Percentiles rank a stretch among this genome's conserved stretches.
These are phyloP conservation scores for Ophonus ardosiacus DNA, from an alignment of 2,888 invertebrate species.

Conservation along the genomic window DNA sequence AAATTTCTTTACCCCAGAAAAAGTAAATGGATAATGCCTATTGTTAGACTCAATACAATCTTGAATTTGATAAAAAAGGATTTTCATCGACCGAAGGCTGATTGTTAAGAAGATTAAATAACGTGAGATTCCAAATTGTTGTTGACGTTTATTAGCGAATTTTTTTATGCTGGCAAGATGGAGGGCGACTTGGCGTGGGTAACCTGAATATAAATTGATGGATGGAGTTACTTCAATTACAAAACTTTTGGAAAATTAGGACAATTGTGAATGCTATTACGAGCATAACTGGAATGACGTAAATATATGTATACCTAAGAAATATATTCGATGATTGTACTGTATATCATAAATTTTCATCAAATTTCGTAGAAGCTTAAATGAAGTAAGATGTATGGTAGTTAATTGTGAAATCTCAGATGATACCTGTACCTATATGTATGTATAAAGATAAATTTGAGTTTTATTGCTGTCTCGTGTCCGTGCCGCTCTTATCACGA, in stretches of 20 bases:
- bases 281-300: too few relatives aligned
- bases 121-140: not conserved
- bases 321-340: too few relatives aligned
- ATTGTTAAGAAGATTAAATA: not conserved
- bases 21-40: conserved; percentile 7
- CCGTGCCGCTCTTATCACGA: too few relatives aligned
- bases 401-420: too few relatives aligned
- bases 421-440: too few relatives aligned
- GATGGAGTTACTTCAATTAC: not conserved
- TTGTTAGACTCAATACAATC: not conserved
- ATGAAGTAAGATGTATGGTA: too few relatives aligned
- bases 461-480: too few relatives aligned
- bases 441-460: too few relatives aligned
- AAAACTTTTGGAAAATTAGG: not conserved
- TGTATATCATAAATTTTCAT: too few relatives aligned
- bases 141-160: not conserved
- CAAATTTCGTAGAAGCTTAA: too few relatives aligned
- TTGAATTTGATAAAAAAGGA: not conserved
- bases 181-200: not conserved
- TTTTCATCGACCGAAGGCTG: not conserved
- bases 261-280: not conserved
- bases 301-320: too few relatives aligned
- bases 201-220: not conserved
- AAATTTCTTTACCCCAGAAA: not conserved
- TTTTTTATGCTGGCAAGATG: not conserved